These are phyloP conservation scores for Bufotes viridis DNA, from an alignment of 2,797 vertebrate species.

Conservation along the genomic window DNA sequence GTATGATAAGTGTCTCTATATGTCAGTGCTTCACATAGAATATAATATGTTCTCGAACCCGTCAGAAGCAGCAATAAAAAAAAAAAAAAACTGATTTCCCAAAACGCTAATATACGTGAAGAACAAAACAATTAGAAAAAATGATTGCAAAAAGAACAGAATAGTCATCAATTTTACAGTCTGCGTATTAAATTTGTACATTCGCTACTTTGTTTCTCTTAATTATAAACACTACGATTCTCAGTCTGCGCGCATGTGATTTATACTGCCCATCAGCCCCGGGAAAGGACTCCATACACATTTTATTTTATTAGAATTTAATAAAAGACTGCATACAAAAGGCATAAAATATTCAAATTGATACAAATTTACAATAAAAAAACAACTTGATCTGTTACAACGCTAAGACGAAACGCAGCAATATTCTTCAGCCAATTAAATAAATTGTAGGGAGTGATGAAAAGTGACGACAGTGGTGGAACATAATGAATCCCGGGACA, in stretches of 20 bases:
- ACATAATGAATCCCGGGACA: neutral
- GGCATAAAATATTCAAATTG: slow-evolving; percentile 35
- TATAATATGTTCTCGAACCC: neutral
- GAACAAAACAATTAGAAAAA: slow-evolving; percentile 25
- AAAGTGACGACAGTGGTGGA: neutral
- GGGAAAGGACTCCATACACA: neutral
- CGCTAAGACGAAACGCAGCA: neutral
- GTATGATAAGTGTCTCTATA: neutral
- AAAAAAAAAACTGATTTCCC: neutral
- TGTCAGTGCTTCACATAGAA: neutral
- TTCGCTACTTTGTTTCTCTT: neutral
- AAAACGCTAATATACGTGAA: neutral
- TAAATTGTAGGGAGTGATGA: neutral
- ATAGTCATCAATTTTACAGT: neutral
- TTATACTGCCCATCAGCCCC: neutral
- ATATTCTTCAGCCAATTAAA: neutral
- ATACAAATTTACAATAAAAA: neutral
- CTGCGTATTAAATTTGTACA: neutral
- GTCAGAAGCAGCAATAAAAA: neutral
- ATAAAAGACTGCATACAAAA: slow-evolving; percentile 24
- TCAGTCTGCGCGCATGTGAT: neutral
- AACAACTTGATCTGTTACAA: neutral
- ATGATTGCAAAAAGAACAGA: neutral
- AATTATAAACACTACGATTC: neutral
- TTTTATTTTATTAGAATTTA: slow-evolving; percentile 14